phyloP scores from a whole-genome alignment of 2,888 invertebrate species.

The Octonoba sinensis region DNA sequence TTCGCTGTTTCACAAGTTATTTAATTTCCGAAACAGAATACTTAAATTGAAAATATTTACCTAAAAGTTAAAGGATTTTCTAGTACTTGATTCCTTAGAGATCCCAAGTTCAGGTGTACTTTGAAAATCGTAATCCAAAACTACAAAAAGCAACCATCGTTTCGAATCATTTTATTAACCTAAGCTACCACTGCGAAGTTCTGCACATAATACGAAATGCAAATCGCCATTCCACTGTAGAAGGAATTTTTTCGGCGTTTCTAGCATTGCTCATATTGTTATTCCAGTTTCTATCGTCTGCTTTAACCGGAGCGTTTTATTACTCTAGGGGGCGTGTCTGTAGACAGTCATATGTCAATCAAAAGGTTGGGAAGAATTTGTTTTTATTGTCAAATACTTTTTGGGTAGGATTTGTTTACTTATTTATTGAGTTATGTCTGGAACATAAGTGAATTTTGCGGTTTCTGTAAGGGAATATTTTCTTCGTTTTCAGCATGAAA shows the following conservation, averaged over 20 bases:
- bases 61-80: too few relatives aligned
- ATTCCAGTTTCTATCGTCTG: slow-evolving; percentile 25
- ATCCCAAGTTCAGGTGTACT: too few relatives aligned
- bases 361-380: slow-evolving; percentile 50
- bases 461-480: too few relatives aligned
- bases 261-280: slow-evolving; percentile 27
- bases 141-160: too few relatives aligned
- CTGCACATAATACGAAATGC: slow-evolving; percentile 58
- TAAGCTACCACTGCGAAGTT: not conserved
- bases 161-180: too few relatives aligned
- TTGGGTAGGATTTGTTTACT: slow-evolving; percentile 29
- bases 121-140: too few relatives aligned
- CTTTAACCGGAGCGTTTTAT: slow-evolving; percentile 25
- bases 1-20: too few relatives aligned
- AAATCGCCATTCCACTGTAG: slow-evolving; percentile 55
- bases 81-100: too few relatives aligned
- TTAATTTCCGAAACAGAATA: too few relatives aligned
- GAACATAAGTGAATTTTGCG: not conserved
- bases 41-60: too few relatives aligned
- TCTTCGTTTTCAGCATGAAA: too few relatives aligned
- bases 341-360: slow-evolving; percentile 50
- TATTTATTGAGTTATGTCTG: slow-evolving; percentile 52
- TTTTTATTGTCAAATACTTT: slow-evolving; percentile 51
- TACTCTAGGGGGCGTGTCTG: slow-evolving; percentile 23
- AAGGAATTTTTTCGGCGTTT: slow-evolving; percentile 7